These are phyloP conservation scores for Sminthurides aquaticus DNA, from an alignment of 2,888 invertebrate species.

Conservation along the genomic window DNA sequence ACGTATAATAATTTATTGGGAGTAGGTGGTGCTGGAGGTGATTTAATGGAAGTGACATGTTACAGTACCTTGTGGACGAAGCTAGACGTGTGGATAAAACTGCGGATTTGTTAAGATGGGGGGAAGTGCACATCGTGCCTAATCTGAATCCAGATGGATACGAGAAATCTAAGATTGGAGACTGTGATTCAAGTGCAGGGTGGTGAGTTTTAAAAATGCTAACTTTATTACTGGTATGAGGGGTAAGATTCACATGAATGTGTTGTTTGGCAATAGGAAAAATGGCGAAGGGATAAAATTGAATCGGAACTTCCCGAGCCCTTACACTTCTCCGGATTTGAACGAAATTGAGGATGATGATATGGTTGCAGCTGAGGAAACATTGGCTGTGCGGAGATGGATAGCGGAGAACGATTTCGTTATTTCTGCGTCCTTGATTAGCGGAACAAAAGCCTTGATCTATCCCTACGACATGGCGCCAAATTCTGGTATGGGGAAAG, in stretches of 20 bases:
- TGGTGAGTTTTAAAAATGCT: neutral
- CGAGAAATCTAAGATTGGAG: conserved; percentile 28
- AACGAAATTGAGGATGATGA: conserved; percentile 15
- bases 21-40: conserved; percentile 49
- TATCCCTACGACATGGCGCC: conserved; percentile 35
- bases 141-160: conserved; percentile 58
- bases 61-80: neutral
- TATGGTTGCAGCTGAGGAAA: conserved; percentile 23
- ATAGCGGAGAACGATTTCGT: conserved; percentile 33
- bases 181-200: conserved; percentile 25
- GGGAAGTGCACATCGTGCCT: conserved; percentile 55
- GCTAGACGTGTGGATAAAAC: neutral
- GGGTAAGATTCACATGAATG: neutral
- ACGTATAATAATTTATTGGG: conserved; percentile 45
- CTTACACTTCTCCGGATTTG: conserved; percentile 21
- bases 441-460: conserved; percentile 31
- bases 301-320: conserved; percentile 38
- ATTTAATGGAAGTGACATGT: conserved; percentile 48
- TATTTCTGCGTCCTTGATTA: conserved; percentile 32
- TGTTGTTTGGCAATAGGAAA: conserved; percentile 14
- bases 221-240: too few relatives aligned
- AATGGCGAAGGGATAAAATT: conserved; percentile 31
- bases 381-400: conserved; percentile 33
- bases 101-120: conserved; percentile 37
- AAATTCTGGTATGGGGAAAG: conserved; percentile 22